Percentiles rank a stretch among this genome's conserved stretches.
Evolutionary conservation across 2,888 invertebrate genomes (phyloP).

Genomic region (Choreutis nemorana): DNA sequence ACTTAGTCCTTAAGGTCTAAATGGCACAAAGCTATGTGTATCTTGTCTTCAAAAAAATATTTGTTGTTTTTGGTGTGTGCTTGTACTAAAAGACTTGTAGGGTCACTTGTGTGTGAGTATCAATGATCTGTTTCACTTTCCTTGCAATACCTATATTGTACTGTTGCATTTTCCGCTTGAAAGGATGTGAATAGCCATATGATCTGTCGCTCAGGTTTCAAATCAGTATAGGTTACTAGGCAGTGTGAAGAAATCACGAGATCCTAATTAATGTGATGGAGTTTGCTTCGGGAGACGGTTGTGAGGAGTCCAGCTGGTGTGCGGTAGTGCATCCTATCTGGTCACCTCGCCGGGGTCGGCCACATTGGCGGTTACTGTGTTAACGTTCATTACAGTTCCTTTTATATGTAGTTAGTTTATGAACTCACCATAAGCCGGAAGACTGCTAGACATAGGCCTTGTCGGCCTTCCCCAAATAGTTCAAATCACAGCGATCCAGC

Average conservation of each 20-base stretch:
- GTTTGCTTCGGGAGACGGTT: constrained; percentile 30
- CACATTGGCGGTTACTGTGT: constrained; percentile 65
- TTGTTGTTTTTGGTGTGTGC: constrained; percentile 7
- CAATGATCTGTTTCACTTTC: constrained; percentile 9
- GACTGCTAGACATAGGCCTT: too few relatives aligned
- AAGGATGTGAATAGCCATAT: constrained; percentile 41
- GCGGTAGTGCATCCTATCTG: constrained; percentile 31
- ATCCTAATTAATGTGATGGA: constrained; percentile 37
- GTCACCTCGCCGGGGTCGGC: constrained; percentile 50
- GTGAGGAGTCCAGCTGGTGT: constrained; percentile 17
- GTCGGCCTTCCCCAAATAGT: too few relatives aligned
- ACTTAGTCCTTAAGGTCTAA: too few relatives aligned
- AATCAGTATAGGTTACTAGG: constrained; percentile 44
- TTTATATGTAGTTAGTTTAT: too few relatives aligned
- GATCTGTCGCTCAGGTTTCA: constrained; percentile 42
- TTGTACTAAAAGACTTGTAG: constrained; percentile 5
- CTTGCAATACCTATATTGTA: constrained; percentile 15
- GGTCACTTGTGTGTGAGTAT: constrained; percentile 3
- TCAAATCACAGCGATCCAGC: too few relatives aligned
- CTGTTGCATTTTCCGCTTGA: constrained; percentile 35
- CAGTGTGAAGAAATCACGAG: constrained; percentile 25
- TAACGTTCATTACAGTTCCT: constrained; percentile 57
- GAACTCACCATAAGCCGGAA: too few relatives aligned
- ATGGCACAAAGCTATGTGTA: too few relatives aligned
- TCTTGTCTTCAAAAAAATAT: too few relatives aligned